Evolutionary conservation across 2,797 vertebrate genomes (phyloP).

Genomic region (Melopsittacus undulatus): DNA sequence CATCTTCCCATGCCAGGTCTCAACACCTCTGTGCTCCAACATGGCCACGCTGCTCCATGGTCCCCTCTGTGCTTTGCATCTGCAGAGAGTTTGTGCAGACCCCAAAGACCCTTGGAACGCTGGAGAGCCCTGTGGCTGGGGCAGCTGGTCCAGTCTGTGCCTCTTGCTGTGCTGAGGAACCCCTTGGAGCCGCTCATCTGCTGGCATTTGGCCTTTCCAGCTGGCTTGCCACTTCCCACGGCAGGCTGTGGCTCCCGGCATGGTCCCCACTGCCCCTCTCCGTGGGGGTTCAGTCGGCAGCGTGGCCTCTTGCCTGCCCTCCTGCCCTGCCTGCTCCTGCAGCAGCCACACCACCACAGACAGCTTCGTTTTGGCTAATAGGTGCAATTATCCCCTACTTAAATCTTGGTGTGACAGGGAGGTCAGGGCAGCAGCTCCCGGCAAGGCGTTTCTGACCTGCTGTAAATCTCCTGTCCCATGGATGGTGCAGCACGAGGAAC

Average conservation of each 20-base stretch:
- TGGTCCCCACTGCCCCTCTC: not conserved
- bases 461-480: accelerated
- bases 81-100: not conserved
- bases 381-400: not conserved
- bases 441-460: accelerated
- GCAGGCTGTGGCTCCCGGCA: not conserved
- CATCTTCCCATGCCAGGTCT: not conserved
- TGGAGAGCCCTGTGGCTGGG: accelerated
- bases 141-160: not conserved
- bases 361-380: not conserved
- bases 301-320: not conserved
- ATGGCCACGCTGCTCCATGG: accelerated
- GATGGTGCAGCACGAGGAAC: not conserved
- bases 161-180: accelerated
- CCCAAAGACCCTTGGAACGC: not conserved
- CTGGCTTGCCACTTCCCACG: accelerated
- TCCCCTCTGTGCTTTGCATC: not conserved
- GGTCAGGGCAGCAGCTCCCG: not conserved
- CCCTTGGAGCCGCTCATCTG: accelerated
- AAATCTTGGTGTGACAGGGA: not conserved
- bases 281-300: not conserved
- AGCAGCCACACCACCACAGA: not conserved
- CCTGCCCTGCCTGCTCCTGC: not conserved
- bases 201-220: accelerated
- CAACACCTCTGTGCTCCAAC: accelerated